Base-by-base conservation (phyloP, 2,888 invertebrate species). In the Minunthozetes semirufus region DNA sequence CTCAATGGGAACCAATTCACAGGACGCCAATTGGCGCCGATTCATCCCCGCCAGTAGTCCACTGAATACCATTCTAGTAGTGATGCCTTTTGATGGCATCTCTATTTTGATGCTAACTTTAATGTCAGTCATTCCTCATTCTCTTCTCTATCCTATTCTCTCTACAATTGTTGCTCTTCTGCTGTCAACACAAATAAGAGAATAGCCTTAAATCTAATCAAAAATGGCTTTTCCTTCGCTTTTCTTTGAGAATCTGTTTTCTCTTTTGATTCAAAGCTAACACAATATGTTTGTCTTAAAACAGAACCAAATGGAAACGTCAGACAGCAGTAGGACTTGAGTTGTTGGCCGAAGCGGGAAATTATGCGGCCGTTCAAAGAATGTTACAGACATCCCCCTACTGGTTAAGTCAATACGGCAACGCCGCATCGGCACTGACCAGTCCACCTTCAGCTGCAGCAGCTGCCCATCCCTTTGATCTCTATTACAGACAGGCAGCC, bases 311-410 rank as follows among this genome's bases (percentile, higher is more conserved):
- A 86, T 99, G 98, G 98, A 98, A 98, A 85, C 89, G 98, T 1
- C 98, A 98, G 84, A 96, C 98, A 19, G 95, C 98, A 0, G 98
- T 98, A 2, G 97, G 98, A 0, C 84, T 97, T 80, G 99, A 99
- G 83, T 88, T 99, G 56, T 86, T 99, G 75, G 94, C 96, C 1
- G 99, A 99, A 83, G 95, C 97, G 0, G 95, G 95, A 11, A 98
- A 97, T 86, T 94, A 94, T 85, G 96, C 96, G 0, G 98, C 98
- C n/a, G 93, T 99, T 82, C 97, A 97, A 85, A 88, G 97, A 77
- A 86, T 98, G 78, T 81, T 87, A 6, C 79, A 79, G 71, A 77
- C 78, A 4, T 75, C 78, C 6, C 79, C 79, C 1, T 79, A 79
- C 66, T 79, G 79, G 78, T 61, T 79, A 25, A 76, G 75, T 27